Conservation (phyloP, 2,113 vertebrate genomes). For the Dasyurus viverrinus region DNA sequence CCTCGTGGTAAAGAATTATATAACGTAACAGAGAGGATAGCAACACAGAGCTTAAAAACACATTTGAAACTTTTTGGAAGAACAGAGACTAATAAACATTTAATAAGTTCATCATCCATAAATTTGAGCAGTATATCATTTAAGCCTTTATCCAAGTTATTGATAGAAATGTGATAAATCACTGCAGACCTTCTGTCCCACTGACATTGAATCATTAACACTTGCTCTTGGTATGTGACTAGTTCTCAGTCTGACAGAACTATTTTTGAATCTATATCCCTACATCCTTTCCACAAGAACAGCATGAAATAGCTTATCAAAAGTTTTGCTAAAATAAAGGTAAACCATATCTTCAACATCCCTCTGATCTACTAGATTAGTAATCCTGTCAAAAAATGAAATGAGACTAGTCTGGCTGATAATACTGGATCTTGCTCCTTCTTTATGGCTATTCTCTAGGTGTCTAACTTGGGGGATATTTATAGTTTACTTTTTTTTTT, state of each 20-base stretch:
- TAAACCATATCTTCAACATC: too few relatives aligned
- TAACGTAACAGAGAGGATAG: not conserved
- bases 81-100: too few relatives aligned
- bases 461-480: not conserved
- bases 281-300: not conserved
- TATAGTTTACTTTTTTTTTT: not conserved
- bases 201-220: not conserved
- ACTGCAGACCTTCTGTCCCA: not conserved
- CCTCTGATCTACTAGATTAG: not conserved
- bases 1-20: not conserved
- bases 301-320: not conserved
- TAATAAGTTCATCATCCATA: not conserved
- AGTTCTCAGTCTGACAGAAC: not conserved
- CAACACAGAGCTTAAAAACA: not conserved
- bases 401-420: not conserved
- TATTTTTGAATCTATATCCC: not conserved
- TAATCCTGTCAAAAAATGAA: not conserved
- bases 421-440: not conserved
- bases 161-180: not conserved
- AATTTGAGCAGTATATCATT: not conserved
- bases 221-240: not conserved
- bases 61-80: too few relatives aligned
- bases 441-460: not conserved
- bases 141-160: not conserved
- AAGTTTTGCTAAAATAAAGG: not conserved